Conservation (phyloP, 2,888 invertebrate species). For the Ophion costatus region DNA sequence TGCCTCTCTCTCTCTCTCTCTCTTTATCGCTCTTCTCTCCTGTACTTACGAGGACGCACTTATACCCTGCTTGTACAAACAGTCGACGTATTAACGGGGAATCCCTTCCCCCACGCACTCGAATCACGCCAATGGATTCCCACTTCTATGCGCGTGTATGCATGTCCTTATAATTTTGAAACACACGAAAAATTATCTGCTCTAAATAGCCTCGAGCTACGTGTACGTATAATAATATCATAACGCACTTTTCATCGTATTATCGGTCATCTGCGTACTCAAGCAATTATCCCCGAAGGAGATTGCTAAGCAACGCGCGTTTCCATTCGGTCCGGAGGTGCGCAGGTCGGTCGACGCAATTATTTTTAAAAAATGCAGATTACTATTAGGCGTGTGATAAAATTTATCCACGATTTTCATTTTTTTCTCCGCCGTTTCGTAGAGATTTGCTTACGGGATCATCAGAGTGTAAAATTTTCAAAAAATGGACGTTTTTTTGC, state of each 20-base stretch:
- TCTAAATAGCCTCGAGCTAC: conserved; percentile 17
- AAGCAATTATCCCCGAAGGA: background rate
- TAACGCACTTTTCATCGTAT: conserved; percentile 20
- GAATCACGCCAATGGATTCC: conserved; percentile 39
- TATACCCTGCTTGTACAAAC: conserved; percentile 55
- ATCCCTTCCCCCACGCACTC: conserved; percentile 31
- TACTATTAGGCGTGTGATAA: too few species aligned
- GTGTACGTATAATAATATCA: background rate
- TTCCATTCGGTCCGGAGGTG: background rate
- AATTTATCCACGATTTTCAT: background rate
- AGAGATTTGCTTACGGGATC: too few species aligned
- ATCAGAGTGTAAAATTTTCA: too few species aligned
- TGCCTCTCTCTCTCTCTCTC: conserved; percentile 40
- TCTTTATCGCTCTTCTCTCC: background rate
- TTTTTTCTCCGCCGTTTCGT: background rate
- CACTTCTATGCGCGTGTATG: background rate
- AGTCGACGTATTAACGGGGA: conserved; percentile 51
- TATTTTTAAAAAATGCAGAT: too few species aligned
- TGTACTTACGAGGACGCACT: conserved; percentile 38
- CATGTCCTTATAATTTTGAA: conserved; percentile 1
- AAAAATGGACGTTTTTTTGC: too few species aligned
- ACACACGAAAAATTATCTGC: conserved; percentile 39
- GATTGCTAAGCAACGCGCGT: background rate
- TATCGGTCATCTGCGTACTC: conserved; percentile 27
- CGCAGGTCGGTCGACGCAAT: too few species aligned